Base-by-base conservation (phyloP, 2,888 invertebrate genomes). In the Steinernema scapterisci region DNA sequence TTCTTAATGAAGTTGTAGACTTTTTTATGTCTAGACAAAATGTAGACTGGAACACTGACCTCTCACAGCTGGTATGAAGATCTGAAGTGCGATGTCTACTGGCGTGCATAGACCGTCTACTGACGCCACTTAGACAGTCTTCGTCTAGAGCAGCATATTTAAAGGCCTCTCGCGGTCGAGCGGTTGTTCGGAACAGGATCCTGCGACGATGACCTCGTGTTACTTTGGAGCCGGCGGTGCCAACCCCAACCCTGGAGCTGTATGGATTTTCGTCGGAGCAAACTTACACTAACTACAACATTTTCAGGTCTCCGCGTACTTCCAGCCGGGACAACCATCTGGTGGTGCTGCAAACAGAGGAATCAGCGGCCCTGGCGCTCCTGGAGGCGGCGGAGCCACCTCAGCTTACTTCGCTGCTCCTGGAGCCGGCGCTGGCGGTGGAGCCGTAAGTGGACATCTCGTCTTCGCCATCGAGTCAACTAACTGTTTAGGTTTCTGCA, bases 341-440 rank as follows among this genome's bases (percentile, higher is more conserved):
- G 48, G 48, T 7, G 48, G 48, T 7, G 48, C n/a, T 48, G 48
- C n/a, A 3, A 19, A 16, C 48, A 2, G 48, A 7, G 31, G 31
- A 63, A 54, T 54, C 23, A 23, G 25, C 54, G 23, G 11, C 6
- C 54, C 25, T 16, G 13, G 13, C 48, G 48, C 19, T 19, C n/a
- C n/a, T 16, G 71, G 23, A 19, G 25, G 43, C 38, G 44, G 31
- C 11, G 71, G 71, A 25, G 45, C 21, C 44, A 46, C 56, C 21
- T 73, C 63, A 7, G 63, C 43, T 11, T 63, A 73, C 63, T 43
- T 73, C n/a, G 23, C 48, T 25, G 71, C 71, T 45, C 48, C 52
- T 31, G 73, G 48, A 0, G 25, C n/a, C 7, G 52, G 48, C 5
- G 25, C n/a, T 16, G 52, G 31, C 21, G 73, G 51, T 7, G 73